Percentiles rank a stretch among this genome's conserved stretches.
Evolutionary conservation across 2,888 invertebrate species (phyloP).

Genomic region (Stenotaenia linearis): DNA sequence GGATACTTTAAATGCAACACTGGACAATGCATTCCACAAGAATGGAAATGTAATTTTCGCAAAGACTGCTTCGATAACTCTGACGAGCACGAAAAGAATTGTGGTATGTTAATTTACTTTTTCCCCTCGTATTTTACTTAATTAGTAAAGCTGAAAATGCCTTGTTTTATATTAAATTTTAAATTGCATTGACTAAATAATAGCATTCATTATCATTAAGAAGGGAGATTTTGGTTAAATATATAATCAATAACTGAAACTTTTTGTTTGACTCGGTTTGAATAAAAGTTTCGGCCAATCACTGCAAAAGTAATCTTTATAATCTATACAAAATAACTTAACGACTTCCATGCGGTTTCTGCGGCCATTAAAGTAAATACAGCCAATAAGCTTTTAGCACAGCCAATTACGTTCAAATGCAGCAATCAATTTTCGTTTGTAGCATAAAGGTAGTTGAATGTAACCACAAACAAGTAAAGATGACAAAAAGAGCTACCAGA

Average conservation of each 20-base stretch:
- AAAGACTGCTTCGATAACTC: conserved; percentile 50
- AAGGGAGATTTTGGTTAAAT: not conserved
- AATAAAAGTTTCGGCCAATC: not conserved
- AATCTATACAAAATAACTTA: not conserved
- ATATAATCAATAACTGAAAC: not conserved
- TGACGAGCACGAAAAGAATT: conserved; percentile 46
- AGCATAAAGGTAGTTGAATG: not conserved
- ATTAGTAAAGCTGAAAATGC: not conserved
- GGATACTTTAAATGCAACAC: conserved; percentile 43
- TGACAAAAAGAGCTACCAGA: not conserved
- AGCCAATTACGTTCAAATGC: not conserved
- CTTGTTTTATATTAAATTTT: not conserved
- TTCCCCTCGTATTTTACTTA: not conserved
- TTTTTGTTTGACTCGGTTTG: not conserved
- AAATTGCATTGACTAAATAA: not conserved
- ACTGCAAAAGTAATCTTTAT: not conserved
- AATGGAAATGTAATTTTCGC: conserved; percentile 49
- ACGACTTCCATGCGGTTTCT: not conserved
- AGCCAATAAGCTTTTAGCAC: not conserved
- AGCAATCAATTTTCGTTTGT: not conserved
- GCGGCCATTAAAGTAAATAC: not conserved
- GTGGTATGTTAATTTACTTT: conserved; percentile 43
- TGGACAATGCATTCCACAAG: conserved; percentile 48
- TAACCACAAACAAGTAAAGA: not conserved
- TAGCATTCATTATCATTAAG: not conserved